These are phyloP conservation scores for Callochromis pleurospilus DNA, from an alignment of 2,113 vertebrate genomes.

Conservation along the genomic window DNA sequence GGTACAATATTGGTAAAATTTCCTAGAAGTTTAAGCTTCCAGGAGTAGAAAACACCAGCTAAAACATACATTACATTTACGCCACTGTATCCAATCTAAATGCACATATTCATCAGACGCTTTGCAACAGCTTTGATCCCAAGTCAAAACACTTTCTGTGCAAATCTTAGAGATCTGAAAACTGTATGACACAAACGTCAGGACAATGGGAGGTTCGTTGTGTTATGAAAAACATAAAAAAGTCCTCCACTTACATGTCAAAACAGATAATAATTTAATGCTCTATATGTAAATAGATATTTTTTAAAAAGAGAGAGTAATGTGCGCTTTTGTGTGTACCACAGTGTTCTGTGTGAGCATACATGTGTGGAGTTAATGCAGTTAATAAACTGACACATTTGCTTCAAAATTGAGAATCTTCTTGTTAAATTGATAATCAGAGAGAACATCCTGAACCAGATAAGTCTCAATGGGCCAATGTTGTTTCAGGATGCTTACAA, in stretches of 20 bases:
- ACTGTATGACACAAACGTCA: neutral
- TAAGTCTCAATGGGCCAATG: constrained; percentile 30
- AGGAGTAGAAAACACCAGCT: neutral
- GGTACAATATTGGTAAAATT: neutral
- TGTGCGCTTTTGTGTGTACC: neutral
- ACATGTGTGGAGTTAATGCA: neutral
- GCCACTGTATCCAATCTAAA: neutral
- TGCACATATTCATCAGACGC: neutral
- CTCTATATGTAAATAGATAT: neutral
- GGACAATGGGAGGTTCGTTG: neutral
- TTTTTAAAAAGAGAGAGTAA: neutral
- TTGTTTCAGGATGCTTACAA: constrained; percentile 37
- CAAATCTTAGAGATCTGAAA: neutral
- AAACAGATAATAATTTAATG: neutral
- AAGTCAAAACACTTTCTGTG: neutral
- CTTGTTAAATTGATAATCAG: constrained; percentile 44
- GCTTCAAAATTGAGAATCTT: constrained; percentile 41
- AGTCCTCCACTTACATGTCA: neutral
- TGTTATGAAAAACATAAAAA: neutral
- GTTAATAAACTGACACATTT: constrained; percentile 37
- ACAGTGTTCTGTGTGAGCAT: neutral
- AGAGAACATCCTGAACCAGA: constrained; percentile 50
- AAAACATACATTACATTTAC: too few relatives aligned
- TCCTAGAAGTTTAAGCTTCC: neutral
- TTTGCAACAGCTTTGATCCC: constrained; percentile 15